Evolutionary conservation across 2,797 vertebrate species (phyloP).

Genomic region (Peromyscus nudipes): DNA sequence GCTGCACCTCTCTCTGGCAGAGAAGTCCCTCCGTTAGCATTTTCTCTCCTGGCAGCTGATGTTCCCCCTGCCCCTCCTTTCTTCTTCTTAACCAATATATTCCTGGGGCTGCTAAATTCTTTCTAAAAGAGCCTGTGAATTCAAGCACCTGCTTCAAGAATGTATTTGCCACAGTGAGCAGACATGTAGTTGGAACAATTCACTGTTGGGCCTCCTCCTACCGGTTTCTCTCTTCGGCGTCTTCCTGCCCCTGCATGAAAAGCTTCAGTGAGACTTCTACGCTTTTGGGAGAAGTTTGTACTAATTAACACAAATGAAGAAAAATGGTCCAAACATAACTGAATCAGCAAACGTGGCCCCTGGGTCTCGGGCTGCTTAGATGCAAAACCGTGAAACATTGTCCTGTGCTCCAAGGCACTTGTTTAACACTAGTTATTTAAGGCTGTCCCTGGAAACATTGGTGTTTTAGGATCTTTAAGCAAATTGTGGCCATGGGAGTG

Average conservation of each 20-base stretch:
- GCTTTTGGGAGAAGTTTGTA: constrained; percentile 31
- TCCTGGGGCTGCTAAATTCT: constrained; percentile 87
- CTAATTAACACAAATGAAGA: constrained; percentile 63
- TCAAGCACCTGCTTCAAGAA: constrained; percentile 89
- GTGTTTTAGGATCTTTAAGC: neutral
- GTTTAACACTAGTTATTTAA: neutral
- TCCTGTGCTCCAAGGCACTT: neutral
- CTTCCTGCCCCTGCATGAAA: constrained; percentile 65
- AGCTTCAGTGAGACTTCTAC: constrained; percentile 66
- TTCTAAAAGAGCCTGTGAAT: constrained; percentile 89
- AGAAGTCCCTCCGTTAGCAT: constrained; percentile 88
- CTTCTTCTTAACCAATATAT: constrained; percentile 86
- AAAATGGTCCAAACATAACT: neutral
- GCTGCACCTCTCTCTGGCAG: constrained; percentile 89
- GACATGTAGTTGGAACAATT: constrained; percentile 84
- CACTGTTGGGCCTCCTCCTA: constrained; percentile 77
- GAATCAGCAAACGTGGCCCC: neutral
- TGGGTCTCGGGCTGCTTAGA: neutral
- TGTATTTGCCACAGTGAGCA: constrained; percentile 84
- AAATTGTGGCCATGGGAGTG: neutral
- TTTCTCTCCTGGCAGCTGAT: constrained; percentile 88
- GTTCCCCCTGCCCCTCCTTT: constrained; percentile 73
- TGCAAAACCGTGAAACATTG: neutral
- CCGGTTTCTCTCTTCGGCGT: constrained; percentile 43
- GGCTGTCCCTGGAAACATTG: neutral